These are phyloP conservation scores for Omphaloscelis lunosa DNA, from an alignment of 2,888 invertebrate genomes.

Conservation along the genomic window DNA sequence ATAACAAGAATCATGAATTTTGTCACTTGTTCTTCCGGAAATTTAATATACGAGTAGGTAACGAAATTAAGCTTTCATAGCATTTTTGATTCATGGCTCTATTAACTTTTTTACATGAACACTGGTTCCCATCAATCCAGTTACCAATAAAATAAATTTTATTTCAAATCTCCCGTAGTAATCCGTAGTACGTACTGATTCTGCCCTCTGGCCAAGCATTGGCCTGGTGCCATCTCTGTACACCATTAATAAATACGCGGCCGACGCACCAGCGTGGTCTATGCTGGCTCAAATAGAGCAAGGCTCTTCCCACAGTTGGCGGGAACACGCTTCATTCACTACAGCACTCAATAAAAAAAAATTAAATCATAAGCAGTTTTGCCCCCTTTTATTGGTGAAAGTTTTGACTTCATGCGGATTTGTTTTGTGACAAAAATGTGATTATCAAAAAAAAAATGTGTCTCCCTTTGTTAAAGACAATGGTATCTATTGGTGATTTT, in stretches of 20 bases:
- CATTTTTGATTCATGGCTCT: neutral
- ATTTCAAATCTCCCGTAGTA: constrained; percentile 38
- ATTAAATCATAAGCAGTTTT: constrained; percentile 3
- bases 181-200: constrained; percentile 47
- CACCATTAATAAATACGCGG: constrained; percentile 71
- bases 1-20: neutral
- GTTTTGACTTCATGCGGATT: neutral
- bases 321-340: constrained; percentile 48
- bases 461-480: constrained; percentile 8
- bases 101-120: neutral
- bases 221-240: constrained; percentile 70
- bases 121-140: neutral
- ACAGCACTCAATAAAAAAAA: neutral
- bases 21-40: neutral
- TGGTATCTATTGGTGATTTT: constrained; percentile 31
- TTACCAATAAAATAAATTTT: constrained; percentile 1
- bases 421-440: constrained; percentile 21
- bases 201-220: constrained; percentile 63
- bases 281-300: constrained; percentile 76
- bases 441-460: neutral
- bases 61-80: no score
- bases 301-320: constrained; percentile 70
- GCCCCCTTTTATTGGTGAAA: neutral
- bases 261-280: constrained; percentile 53
- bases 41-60: neutral